Evolutionary conservation across 2,113 vertebrate genomes (phyloP).

Genomic region (Paradoxurus hermaphroditus): DNA sequence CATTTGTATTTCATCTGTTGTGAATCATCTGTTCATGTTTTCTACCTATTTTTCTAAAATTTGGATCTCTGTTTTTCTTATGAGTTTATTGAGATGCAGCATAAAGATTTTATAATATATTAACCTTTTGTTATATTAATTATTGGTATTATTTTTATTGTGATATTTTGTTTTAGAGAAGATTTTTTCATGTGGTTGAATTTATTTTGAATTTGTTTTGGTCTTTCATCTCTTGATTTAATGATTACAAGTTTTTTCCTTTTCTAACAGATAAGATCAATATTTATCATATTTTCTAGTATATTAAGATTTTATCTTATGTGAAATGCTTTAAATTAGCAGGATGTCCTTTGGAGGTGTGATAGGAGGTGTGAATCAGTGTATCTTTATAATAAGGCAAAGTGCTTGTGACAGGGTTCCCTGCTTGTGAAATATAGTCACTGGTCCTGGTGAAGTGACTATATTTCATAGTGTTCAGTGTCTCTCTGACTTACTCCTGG

Average conservation of each 20-base stretch:
- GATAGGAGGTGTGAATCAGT: neutral
- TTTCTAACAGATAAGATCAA: neutral
- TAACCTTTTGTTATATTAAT: neutral
- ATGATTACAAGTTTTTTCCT: neutral
- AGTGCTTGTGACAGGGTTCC: neutral
- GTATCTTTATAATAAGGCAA: neutral
- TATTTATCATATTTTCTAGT: neutral
- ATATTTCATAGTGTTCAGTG: neutral
- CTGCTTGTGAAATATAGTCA: neutral
- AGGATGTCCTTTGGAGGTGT: neutral
- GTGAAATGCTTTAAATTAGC: neutral
- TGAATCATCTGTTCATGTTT: constrained; percentile 15
- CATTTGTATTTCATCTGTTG: neutral
- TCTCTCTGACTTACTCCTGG: neutral
- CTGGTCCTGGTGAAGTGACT: neutral
- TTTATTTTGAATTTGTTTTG: neutral
- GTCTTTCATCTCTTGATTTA: neutral
- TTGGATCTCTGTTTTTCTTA: constrained; percentile 8
- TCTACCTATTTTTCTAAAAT: constrained; percentile 26
- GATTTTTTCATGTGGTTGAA: neutral
- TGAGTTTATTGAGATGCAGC: neutral
- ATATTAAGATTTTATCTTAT: neutral
- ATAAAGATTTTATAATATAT: neutral
- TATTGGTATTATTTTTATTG: constrained; percentile 25
- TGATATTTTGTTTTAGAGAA: neutral